Evolutionary conservation across 1,140 invertebrate species (phyloP).

Genomic region (Ceratosolen solmsi): DNA sequence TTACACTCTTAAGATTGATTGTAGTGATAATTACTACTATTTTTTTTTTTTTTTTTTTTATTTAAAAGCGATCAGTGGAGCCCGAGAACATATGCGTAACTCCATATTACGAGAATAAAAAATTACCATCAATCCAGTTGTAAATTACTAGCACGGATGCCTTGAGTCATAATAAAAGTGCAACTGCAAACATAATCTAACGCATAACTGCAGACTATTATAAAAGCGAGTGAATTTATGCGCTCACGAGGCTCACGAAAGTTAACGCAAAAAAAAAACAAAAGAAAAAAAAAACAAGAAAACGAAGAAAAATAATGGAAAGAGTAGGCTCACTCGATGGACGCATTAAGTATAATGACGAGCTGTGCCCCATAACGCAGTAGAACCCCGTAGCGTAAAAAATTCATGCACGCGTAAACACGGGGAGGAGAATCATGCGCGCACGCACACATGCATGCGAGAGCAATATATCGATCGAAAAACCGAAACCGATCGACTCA

Average conservation of each 20-base stretch:
- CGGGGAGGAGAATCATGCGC: background rate
- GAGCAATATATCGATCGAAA: constrained; percentile 14
- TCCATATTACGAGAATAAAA: background rate
- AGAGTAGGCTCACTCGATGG: background rate
- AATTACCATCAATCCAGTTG: background rate
- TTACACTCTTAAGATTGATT: too few species aligned
- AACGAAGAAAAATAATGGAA: background rate
- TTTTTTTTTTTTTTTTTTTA: too few species aligned
- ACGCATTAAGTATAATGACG: constrained; percentile 38
- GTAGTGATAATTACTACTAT: too few species aligned
- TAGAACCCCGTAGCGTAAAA: constrained; percentile 12
- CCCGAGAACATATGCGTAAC: background rate
- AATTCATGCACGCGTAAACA: background rate
- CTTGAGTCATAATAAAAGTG: background rate
- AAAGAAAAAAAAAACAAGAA: background rate
- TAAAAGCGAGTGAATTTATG: constrained; percentile 12
- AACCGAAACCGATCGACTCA: constrained; percentile 23
- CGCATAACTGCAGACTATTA: background rate
- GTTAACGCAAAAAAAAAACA: background rate
- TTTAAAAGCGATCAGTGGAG: too few species aligned
- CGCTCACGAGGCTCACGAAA: background rate
- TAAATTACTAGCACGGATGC: background rate
- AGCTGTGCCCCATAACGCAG: constrained; percentile 1
- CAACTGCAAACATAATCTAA: background rate
- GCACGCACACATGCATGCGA: background rate